phyloP scores from a whole-genome alignment of 2,113 vertebrate species.

The Tupaia chinensis region DNA sequence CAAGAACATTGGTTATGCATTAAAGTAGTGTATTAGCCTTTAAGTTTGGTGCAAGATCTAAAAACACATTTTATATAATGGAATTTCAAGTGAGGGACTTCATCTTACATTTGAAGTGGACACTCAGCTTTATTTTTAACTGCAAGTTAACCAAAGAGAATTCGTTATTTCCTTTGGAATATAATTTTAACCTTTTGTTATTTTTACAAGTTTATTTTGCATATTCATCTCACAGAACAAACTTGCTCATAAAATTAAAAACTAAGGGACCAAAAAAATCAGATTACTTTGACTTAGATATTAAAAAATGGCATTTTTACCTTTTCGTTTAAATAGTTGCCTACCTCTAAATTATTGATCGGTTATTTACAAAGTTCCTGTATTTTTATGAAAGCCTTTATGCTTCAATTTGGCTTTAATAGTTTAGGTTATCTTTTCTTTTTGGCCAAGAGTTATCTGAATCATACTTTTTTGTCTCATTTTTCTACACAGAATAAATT shows the following conservation, averaged over 20 bases:
- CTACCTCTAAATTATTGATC: not conserved
- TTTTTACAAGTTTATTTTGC: slow-evolving; percentile 78
- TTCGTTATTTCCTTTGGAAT: slow-evolving; percentile 76
- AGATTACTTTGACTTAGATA: slow-evolving; percentile 77
- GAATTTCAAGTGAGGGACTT: slow-evolving; percentile 72
- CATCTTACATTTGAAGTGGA: slow-evolving; percentile 83
- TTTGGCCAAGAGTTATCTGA: slow-evolving; percentile 36
- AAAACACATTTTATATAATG: slow-evolving; percentile 66
- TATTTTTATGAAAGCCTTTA: slow-evolving; percentile 38
- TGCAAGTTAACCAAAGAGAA: slow-evolving; percentile 72
- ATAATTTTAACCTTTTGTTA: slow-evolving; percentile 76
- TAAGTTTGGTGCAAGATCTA: slow-evolving; percentile 66
- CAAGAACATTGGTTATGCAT: slow-evolving; percentile 42
- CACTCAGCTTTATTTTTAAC: slow-evolving; percentile 85
- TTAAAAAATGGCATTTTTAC: slow-evolving; percentile 26
- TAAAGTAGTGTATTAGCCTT: slow-evolving; percentile 69
- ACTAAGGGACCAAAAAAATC: slow-evolving; percentile 82
- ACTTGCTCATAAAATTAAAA: slow-evolving; percentile 71
- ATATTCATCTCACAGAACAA: slow-evolving; percentile 78
- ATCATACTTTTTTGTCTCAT: slow-evolving; percentile 6
- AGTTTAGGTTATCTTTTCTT: slow-evolving; percentile 37
- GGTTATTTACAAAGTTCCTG: slow-evolving; percentile 27
- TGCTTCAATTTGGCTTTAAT: slow-evolving; percentile 48
- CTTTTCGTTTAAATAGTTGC: slow-evolving; percentile 45
- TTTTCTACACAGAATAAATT: slow-evolving; percentile 8